Evolutionary conservation across 64 coral and sea anemone genomes (phyloP), one percentile per base, ranked within the genome.

Genomic region (Cladopsammia gracilis): DNA sequence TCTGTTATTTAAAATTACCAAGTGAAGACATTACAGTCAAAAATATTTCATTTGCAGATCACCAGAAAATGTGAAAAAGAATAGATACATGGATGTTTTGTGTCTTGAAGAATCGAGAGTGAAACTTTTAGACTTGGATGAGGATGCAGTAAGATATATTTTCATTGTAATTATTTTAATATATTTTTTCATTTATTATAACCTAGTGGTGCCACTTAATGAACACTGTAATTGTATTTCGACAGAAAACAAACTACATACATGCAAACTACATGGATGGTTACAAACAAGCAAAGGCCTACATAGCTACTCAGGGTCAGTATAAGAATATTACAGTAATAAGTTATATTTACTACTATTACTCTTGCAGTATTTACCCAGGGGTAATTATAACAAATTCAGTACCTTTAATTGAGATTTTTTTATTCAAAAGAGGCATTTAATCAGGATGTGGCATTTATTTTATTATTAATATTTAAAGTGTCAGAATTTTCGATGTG

Each of bases 181-280:
- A 0, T 3, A 56, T 56, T 56, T 56, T 56, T 7, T 1, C 12
- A 56, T 10, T 10, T 4, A 12, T 56, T 56, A 12, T 56, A 12
- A 10, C 53, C 7, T 10, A 56, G 12, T 12, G 12, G 53, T 56
- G 53, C 6, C 20, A 10, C 7, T 18, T 22, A 20, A 68, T 68
- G 7, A 68, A 68, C 64, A 68, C n/a, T 4, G 18, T 19, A 7
- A 18, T 68, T 24, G 22, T 12, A 76, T 57, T 34, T 82, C 48
- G 50, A 25, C 87, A 98, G 96, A 80, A 83, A 82, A 90, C 96
- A 25, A 91, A 98, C 79, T 98, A 98, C 69, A 98, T 98, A 67
- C 96, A 95, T 82, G 93, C 93, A 52, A 98, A 98, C 62, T 93
- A 73, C 49, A 89, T 95, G 77, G 96, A 98, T 95, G 96, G 96